Base-by-base conservation (phyloP, 2,113 vertebrate species). In the Archilochus colubris region DNA sequence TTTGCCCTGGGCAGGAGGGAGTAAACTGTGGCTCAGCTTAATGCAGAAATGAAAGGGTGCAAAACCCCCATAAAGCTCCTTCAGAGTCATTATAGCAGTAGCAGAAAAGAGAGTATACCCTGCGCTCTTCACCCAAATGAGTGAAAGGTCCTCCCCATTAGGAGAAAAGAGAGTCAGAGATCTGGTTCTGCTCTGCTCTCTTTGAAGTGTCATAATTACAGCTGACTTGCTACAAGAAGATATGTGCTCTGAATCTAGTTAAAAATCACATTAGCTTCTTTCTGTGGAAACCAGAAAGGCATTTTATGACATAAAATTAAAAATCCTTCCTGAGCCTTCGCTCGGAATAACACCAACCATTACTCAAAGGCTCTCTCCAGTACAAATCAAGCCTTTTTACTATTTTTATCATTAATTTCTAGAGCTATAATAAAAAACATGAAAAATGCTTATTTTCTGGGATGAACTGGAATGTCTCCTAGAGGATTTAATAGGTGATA, bases 401-500 rank as follows among this genome's bases (percentile, higher is more conserved):
- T 82, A 74, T 69, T 85, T 94, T 78, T 80, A 51, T 86, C 2
- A 38, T 57, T 84, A 31, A 74, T 81, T 89, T 93, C 70, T 86
- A 83, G 40, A 82, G 9, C 40, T 80, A 30, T 7, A 85, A 61
- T 63, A 84, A 87, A 94, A 40, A 70, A 1, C 13, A 38, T 54
- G 21, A 82, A 88, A 94, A 76, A 33, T 18, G 10, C 15, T 51
- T 77, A 25, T 83, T 87, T 61, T 64, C 80, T 40, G 86, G 22
- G 27, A 83, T 58, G 89, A 92, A 81, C 36, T 91, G 58, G 38
- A 86, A 69, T 87, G 79, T 24, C 27, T 93, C 33, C 61, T 76
- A 40, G 57, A 70, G 57, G 89, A 86, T 92, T 72, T 80, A 88
- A 61, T 51, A 85, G 27, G 69, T 58, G 88, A 92, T 92, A 95